These are phyloP conservation scores for Myotis findleyi DNA, from an alignment of 2,797 vertebrate species.

Conservation along the genomic window DNA sequence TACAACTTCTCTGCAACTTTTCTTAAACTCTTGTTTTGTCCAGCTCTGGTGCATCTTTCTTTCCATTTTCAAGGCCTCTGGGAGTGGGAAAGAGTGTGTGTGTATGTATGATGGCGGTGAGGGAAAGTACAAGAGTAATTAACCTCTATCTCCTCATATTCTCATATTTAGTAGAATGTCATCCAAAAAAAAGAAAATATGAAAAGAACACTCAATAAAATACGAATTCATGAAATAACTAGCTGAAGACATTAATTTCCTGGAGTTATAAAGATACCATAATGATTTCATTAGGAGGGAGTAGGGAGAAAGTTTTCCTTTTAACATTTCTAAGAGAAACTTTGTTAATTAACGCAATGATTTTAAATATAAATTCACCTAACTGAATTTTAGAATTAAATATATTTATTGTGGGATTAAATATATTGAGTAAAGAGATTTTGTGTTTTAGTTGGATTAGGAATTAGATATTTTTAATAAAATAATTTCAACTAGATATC, in stretches of 20 bases:
- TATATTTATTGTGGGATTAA: constrained; percentile 12
- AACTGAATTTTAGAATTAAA: constrained; percentile 10
- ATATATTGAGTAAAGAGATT: background rate
- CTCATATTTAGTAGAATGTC: background rate
- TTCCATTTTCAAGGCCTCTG: background rate
- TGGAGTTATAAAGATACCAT: background rate
- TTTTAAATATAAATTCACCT: constrained; percentile 43
- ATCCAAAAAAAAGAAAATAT: background rate
- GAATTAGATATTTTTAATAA: constrained; percentile 26
- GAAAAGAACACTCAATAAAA: background rate
- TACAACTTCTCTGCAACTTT: background rate
- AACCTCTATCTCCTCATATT: background rate
- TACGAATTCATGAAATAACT: background rate
- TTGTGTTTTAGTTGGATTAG: background rate
- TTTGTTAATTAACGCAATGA: constrained; percentile 48
- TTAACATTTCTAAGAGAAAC: constrained; percentile 16
- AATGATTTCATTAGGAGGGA: constrained; percentile 14
- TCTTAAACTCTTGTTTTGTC: background rate
- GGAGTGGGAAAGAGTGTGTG: background rate
- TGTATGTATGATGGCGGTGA: background rate
- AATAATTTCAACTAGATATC: background rate
- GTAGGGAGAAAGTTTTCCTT: background rate
- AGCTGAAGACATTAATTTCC: background rate
- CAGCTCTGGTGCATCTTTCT: background rate
- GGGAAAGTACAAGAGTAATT: background rate